A percentile compares a stretch with the other conserved stretches of the same genome.
These are phyloP conservation scores for Hydropotes inermis DNA, from an alignment of 2,113 vertebrate genomes.

Conservation along the genomic window DNA sequence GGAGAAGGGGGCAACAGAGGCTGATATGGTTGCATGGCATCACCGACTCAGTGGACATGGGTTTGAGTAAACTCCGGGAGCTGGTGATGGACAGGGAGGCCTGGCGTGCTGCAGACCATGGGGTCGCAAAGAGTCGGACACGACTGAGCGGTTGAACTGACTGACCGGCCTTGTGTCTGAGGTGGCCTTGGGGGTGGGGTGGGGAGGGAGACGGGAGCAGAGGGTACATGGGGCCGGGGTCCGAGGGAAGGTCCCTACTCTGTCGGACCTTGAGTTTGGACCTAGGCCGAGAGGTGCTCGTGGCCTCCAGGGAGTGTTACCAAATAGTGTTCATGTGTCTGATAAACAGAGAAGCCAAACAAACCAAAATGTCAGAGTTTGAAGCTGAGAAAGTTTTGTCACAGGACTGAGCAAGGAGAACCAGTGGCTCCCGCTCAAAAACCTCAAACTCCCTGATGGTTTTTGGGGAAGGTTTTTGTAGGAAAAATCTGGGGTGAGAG, in stretches of 20 bases:
- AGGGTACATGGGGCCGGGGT: not conserved
- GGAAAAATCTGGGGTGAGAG: not conserved
- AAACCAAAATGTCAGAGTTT: not conserved
- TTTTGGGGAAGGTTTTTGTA: not conserved
- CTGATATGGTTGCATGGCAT: not conserved
- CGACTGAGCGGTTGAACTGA: not conserved
- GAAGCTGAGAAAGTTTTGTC: not conserved
- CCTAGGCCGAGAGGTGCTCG: constrained; percentile 19
- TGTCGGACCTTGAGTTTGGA: constrained; percentile 46
- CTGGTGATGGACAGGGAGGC: not conserved
- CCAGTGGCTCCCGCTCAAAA: not conserved
- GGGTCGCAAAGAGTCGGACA: not conserved
- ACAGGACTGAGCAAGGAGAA: not conserved
- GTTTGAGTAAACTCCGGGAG: not conserved
- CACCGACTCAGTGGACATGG: accelerated
- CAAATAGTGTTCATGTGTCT: accelerated
- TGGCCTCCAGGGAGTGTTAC: constrained; percentile 33
- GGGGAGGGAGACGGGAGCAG: constrained; percentile 15
- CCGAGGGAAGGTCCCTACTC: constrained; percentile 55
- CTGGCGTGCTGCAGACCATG: not conserved
- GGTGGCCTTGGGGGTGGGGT: not conserved
- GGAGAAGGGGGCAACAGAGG: not conserved
- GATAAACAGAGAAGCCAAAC: constrained; percentile 21
- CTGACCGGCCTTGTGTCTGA: constrained; percentile 44
- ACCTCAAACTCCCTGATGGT: not conserved